Evolutionary conservation across 2,888 invertebrate species (phyloP).

Genomic region (Stomorhina lunata): DNA sequence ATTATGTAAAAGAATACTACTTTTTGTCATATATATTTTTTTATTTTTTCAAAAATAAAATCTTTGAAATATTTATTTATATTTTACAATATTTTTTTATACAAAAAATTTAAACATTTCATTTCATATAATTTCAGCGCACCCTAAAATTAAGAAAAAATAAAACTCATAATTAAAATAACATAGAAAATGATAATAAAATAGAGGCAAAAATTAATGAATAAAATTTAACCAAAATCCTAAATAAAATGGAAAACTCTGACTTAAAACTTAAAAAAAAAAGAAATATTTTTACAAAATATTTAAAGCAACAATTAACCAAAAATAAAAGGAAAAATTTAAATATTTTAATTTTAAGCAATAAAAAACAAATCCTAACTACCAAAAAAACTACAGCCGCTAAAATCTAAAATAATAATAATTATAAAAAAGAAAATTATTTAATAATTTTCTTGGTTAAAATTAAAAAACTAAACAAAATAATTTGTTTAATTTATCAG

Average conservation of each 20-base stretch:
- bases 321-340: background rate
- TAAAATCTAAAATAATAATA: background rate
- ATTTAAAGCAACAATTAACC: slow-evolving; percentile 29
- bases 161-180: slow-evolving; percentile 30
- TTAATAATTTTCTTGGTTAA: slow-evolving; percentile 1
- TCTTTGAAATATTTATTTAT: background rate
- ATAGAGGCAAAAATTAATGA: background rate
- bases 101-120: slow-evolving; percentile 22
- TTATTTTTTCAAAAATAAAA: background rate
- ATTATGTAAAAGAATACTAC: background rate
- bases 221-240: slow-evolving; percentile 39
- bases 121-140: slow-evolving; percentile 58
- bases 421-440: background rate
- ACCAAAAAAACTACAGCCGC: slow-evolving; percentile 52
- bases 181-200: slow-evolving; percentile 5
- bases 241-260: slow-evolving; percentile 6
- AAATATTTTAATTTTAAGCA: background rate
- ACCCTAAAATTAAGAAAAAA: slow-evolving; percentile 47
- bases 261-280: background rate
- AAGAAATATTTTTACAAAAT: background rate
- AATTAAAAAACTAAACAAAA: background rate
- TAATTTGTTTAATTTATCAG: background rate
- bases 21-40: background rate
- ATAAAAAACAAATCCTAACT: slow-evolving; percentile 42
- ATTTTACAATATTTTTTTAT: slow-evolving; percentile 1